A percentile compares a stretch with the other conserved stretches of the same genome.
These are phyloP conservation scores for Callyntrura guangdongensis DNA, from an alignment of 2,888 invertebrate species.

Conservation along the genomic window DNA sequence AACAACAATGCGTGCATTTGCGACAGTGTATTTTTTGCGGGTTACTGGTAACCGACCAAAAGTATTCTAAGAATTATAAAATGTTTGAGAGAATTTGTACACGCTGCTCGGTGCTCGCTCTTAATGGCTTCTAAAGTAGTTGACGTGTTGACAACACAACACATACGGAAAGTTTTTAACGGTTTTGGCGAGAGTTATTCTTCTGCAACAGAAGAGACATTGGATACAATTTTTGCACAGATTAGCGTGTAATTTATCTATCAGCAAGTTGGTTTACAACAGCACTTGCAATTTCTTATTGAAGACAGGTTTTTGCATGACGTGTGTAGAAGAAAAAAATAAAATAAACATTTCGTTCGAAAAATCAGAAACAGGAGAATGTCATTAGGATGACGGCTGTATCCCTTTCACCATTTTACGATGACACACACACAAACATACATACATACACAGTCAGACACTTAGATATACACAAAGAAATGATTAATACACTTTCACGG, in stretches of 20 bases:
- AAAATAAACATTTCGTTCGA: not conserved
- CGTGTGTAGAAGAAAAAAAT: not conserved
- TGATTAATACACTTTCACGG: constrained; percentile 18
- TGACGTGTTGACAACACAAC: not conserved
- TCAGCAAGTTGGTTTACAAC: not conserved
- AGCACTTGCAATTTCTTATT: not conserved
- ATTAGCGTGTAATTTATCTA: not conserved
- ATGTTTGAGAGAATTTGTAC: not conserved
- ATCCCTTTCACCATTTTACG: constrained; percentile 16
- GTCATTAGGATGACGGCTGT: not conserved
- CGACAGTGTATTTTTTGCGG: not conserved
- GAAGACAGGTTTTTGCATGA: not conserved
- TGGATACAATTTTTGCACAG: not conserved
- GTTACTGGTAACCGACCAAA: not conserved
- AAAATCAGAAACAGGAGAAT: not conserved
- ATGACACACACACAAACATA: not conserved
- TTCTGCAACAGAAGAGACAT: not conserved
- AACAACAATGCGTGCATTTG: not conserved
- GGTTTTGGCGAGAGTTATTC: not conserved
- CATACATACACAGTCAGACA: no score
- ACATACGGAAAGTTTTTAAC: not conserved
- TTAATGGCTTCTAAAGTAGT: not conserved
- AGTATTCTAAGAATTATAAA: not conserved
- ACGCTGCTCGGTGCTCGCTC: no score
- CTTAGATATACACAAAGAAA: no score